A percentile compares a stretch with the other conserved stretches of the same genome.
Evolutionary conservation across 2,113 vertebrate genomes (phyloP).

Genomic region (Balaeniceps rex): DNA sequence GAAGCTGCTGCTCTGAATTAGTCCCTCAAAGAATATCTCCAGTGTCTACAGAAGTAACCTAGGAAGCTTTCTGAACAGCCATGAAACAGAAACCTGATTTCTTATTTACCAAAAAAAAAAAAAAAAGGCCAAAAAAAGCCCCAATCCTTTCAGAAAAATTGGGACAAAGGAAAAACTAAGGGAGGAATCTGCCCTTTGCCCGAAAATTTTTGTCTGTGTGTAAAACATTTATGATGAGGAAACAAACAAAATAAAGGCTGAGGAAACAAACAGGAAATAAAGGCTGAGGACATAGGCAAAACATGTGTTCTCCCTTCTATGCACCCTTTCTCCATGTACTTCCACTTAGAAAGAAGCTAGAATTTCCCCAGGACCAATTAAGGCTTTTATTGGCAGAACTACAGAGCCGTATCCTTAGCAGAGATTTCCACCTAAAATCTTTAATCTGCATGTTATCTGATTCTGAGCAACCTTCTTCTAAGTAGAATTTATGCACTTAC

Average conservation of each 20-base stretch:
- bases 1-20: background rate
- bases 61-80: background rate
- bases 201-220: background rate
- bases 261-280: background rate
- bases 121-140: too few species aligned
- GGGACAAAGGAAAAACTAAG: background rate
- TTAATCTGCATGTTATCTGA: constrained; percentile 9
- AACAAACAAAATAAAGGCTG: background rate
- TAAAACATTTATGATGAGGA: background rate
- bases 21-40: background rate
- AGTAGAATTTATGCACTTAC: background rate
- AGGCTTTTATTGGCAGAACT: background rate
- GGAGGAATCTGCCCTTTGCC: background rate
- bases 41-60: background rate
- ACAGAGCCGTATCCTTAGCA: background rate
- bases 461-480: background rate
- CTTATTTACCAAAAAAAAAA: background rate
- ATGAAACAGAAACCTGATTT: background rate
- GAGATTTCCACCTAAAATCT: background rate
- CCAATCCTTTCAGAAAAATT: background rate
- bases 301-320: background rate
- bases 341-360: background rate
- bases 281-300: background rate
- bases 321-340: background rate
- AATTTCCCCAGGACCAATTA: background rate